Evolutionary conservation across 1,140 invertebrate species (phyloP).

Genomic region (Vanessa tameamea): DNA sequence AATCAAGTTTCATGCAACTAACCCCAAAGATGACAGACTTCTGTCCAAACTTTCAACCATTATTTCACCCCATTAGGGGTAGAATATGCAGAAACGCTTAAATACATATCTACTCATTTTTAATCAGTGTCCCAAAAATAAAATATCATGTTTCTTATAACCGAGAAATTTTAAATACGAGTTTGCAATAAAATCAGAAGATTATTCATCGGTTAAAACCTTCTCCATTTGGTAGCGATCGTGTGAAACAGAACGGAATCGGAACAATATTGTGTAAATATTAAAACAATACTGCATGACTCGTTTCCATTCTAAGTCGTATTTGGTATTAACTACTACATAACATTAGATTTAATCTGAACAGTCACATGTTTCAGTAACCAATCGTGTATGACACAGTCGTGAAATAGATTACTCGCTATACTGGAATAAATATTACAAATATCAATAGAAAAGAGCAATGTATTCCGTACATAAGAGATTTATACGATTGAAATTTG

Average conservation of each 20-base stretch:
- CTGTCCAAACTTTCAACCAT: too few species aligned
- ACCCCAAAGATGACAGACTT: too few species aligned
- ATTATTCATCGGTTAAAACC: too few species aligned
- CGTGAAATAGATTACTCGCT: not conserved
- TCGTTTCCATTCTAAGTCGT: not conserved
- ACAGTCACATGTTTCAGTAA: not conserved
- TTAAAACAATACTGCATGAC: not conserved
- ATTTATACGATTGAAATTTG: not conserved
- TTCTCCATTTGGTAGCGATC: not conserved
- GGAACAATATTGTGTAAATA: not conserved
- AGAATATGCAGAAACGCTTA: too few species aligned
- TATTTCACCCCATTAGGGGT: too few species aligned
- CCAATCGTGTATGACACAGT: not conserved
- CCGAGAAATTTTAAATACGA: too few species aligned
- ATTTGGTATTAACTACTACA: not conserved
- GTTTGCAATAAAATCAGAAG: too few species aligned
- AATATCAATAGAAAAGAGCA: not conserved
- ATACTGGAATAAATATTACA: not conserved
- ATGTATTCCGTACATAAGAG: not conserved
- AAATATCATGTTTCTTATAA: too few species aligned
- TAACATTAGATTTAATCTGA: not conserved
- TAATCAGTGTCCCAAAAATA: too few species aligned
- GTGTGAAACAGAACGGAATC: not conserved
- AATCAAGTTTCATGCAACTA: too few species aligned
- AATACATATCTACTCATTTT: too few species aligned